phyloP scores from a whole-genome alignment of 1,140 invertebrate species.

The Caenorhabditis tropicalis region DNA sequence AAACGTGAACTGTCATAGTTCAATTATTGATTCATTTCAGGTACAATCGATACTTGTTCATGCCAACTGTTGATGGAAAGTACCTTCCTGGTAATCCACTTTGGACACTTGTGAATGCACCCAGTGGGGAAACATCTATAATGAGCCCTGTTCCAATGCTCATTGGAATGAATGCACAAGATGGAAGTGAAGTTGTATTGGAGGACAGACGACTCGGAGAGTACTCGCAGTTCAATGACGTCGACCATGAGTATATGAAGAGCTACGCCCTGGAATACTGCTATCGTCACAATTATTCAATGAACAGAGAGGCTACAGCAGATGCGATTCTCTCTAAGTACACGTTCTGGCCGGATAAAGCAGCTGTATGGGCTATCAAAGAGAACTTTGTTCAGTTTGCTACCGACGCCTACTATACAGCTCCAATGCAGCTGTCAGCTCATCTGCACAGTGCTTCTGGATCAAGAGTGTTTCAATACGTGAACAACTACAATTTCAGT shows the following conservation, averaged over 20 bases:
- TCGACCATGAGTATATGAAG: slow-evolving; percentile 63
- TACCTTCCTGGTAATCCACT: slow-evolving; percentile 63
- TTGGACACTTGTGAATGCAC: slow-evolving; percentile 66
- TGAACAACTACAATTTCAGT: slow-evolving; percentile 71
- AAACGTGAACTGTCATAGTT: neutral
- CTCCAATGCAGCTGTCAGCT: slow-evolving; percentile 67
- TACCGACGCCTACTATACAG: slow-evolving; percentile 69
- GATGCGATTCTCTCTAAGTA: slow-evolving; percentile 69
- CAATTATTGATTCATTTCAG: slow-evolving; percentile 30
- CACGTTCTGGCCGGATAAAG: slow-evolving; percentile 69
- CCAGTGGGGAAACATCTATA: slow-evolving; percentile 56
- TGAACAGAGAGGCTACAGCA: slow-evolving; percentile 70
- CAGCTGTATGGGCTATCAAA: slow-evolving; percentile 68
- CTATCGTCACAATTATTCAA: slow-evolving; percentile 71
- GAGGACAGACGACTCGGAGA: slow-evolving; percentile 69
- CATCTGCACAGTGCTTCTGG: slow-evolving; percentile 69
- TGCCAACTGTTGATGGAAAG: slow-evolving; percentile 65
- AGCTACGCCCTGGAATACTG: slow-evolving; percentile 66
- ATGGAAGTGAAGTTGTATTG: slow-evolving; percentile 68
- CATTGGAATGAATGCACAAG: slow-evolving; percentile 67
- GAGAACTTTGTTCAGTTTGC: slow-evolving; percentile 68
- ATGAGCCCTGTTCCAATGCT: slow-evolving; percentile 66
- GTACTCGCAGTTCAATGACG: slow-evolving; percentile 68
- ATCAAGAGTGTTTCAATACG: slow-evolving; percentile 69
- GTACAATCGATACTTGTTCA: slow-evolving; percentile 69